Evolutionary conservation across 2,797 vertebrate species (phyloP).

Genomic region (Micromesistius poutassou): DNA sequence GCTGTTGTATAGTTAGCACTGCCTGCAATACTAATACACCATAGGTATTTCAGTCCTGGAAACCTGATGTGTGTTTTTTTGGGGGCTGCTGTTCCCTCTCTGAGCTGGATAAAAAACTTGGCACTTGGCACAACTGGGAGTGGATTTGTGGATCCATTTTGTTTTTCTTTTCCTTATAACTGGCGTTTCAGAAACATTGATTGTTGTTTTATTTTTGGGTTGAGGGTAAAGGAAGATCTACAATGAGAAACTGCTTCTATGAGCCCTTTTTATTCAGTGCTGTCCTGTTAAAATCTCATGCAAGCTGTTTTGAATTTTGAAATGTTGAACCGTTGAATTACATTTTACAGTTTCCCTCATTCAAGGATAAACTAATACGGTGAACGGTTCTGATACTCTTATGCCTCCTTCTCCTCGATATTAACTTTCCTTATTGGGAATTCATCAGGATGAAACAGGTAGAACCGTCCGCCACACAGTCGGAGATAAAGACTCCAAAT

Average conservation of each 20-base stretch:
- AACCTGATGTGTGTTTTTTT: neutral
- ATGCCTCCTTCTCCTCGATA: neutral
- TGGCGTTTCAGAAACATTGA: neutral
- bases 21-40: conserved; percentile 7
- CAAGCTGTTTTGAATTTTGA: conserved; percentile 1
- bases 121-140: conserved; percentile 24
- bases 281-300: neutral
- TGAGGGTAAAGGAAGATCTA: neutral
- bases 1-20: neutral
- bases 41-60: conserved; percentile 4
- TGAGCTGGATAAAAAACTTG: conserved; percentile 28
- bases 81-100: conserved; percentile 26
- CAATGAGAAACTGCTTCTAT: neutral
- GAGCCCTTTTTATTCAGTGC: conserved; percentile 3
- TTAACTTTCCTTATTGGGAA: neutral
- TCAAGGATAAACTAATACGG: neutral
- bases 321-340: conserved; percentile 1
- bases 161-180: neutral
- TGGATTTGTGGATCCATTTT: conserved; percentile 26
- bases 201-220: neutral
- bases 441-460: neutral
- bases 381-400: neutral
- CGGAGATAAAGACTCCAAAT: neutral
- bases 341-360: neutral
- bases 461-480: neutral